Conservation (phyloP, 2,797 vertebrate genomes). For the Leptoclinus maculatus region DNA sequence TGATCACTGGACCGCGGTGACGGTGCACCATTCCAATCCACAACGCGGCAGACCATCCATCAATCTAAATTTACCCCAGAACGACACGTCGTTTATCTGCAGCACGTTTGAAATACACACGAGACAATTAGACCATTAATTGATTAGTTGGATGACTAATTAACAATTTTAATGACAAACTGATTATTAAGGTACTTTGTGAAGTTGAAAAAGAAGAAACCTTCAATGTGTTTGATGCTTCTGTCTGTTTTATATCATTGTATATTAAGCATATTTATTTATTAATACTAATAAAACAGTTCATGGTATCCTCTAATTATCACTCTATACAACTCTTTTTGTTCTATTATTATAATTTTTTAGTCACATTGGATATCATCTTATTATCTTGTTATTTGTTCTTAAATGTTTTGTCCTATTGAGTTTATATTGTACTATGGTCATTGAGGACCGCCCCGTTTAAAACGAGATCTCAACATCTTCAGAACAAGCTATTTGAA, state of each 20-base stretch:
- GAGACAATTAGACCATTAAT: not conserved
- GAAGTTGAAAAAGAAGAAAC: not conserved
- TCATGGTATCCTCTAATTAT: too few species aligned
- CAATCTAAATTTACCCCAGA: conserved; percentile 46
- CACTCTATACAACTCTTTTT: too few species aligned
- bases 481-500: too few species aligned
- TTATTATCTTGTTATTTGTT: not conserved
- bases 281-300: too few species aligned
- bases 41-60: conserved; percentile 68
- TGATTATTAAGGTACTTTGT: not conserved
- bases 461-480: too few species aligned
- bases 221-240: not conserved
- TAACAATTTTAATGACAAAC: not conserved
- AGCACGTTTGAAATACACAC: conserved; percentile 1
- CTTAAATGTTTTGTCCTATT: not conserved
- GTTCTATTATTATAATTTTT: too few species aligned
- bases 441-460: too few species aligned
- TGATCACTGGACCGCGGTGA: conserved; percentile 75
- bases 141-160: not conserved
- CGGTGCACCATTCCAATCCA: conserved; percentile 57
- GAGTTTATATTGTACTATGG: not conserved
- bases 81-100: conserved; percentile 29
- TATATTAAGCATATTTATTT: too few species aligned
- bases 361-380: too few species aligned
- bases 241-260: too few species aligned